Evolutionary conservation across 2,797 vertebrate species (phyloP).

Genomic region (Lacerta bilineata): DNA sequence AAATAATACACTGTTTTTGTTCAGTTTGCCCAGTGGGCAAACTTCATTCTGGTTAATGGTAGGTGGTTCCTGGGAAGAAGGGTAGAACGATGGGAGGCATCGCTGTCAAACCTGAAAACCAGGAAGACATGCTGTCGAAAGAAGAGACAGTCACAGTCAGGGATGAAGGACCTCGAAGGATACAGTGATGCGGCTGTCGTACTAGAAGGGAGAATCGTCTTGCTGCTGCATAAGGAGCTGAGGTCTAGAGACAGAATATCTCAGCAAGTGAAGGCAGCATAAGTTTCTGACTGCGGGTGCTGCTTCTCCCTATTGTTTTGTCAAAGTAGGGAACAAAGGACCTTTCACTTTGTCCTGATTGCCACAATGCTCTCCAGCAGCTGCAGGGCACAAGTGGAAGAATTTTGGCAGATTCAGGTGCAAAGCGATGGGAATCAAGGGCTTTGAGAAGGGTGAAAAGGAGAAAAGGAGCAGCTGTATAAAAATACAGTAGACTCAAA

Average conservation of each 20-base stretch:
- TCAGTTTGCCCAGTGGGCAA: too few relatives aligned
- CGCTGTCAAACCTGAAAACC: not conserved
- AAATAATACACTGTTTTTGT: too few relatives aligned
- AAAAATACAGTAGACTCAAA: not conserved
- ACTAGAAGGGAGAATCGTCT: not conserved
- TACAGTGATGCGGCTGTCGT: not conserved
- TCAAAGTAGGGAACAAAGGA: constrained; percentile 18
- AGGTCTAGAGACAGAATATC: not conserved
- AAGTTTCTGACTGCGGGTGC: not conserved
- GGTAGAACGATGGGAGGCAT: not conserved
- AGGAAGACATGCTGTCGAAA: not conserved
- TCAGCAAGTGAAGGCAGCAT: not conserved
- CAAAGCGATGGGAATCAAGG: constrained; percentile 1
- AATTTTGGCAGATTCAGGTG: not conserved
- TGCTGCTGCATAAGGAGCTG: not conserved
- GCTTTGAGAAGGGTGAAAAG: not conserved
- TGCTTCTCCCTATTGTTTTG: not conserved
- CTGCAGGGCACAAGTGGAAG: not conserved
- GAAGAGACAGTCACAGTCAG: too few relatives aligned
- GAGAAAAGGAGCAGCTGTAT: not conserved
- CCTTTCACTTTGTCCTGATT: not conserved
- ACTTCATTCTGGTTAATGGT: too few relatives aligned
- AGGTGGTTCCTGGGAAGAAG: not conserved
- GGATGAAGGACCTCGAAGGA: not conserved
- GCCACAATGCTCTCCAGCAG: not conserved